phyloP scores from a whole-genome alignment of 1,140 invertebrate species.

The Acromyrmex charruanus region DNA sequence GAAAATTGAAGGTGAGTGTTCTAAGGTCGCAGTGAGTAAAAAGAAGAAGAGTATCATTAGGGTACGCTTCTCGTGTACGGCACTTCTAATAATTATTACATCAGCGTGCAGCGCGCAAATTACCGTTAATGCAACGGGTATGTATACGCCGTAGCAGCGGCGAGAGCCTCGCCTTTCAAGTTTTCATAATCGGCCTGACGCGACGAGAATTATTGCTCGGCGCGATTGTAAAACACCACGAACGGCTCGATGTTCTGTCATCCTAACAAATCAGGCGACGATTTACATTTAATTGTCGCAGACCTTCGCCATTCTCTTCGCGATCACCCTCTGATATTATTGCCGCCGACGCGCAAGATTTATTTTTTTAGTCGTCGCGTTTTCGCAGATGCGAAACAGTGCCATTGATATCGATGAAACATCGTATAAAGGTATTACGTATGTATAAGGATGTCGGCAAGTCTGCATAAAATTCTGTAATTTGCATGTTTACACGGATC shows the following conservation, averaged over 20 bases:
- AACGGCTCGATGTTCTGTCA: slow-evolving; percentile 3
- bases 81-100: slow-evolving; percentile 46
- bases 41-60: neutral
- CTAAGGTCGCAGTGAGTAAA: slow-evolving; percentile 28
- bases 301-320: neutral
- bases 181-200: slow-evolving; percentile 54
- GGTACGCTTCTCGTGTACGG: neutral
- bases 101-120: slow-evolving; percentile 47
- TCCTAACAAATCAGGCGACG: slow-evolving; percentile 35
- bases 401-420: neutral
- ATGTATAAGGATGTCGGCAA: neutral
- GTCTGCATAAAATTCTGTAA: slow-evolving; percentile 14
- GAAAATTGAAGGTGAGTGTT: slow-evolving; percentile 13
- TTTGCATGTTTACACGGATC: slow-evolving; percentile 15
- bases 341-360: slow-evolving; percentile 3
- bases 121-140: slow-evolving; percentile 39
- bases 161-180: slow-evolving; percentile 44
- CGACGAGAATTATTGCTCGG: slow-evolving; percentile 42
- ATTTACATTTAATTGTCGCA: slow-evolving; percentile 56
- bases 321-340: slow-evolving; percentile 14
- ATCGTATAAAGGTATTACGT: slow-evolving; percentile 1
- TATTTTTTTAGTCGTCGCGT: neutral
- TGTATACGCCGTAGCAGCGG: neutral
- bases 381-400: neutral
- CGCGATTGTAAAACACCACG: slow-evolving; percentile 29